Conservation (phyloP, 2,113 vertebrate species). For the Mobula birostris region DNA sequence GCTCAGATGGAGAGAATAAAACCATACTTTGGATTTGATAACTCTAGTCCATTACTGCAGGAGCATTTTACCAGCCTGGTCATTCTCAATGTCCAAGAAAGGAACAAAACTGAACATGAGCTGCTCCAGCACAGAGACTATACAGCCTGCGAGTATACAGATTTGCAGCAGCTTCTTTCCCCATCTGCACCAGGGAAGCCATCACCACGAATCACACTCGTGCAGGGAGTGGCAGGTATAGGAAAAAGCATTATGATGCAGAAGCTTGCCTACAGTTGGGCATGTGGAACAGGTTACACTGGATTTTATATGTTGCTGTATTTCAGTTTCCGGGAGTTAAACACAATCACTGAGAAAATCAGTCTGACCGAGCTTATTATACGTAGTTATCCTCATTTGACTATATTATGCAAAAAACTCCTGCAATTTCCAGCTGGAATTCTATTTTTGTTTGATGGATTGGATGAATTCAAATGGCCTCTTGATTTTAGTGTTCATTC, state of each 20-base stretch:
- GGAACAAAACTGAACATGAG: not conserved
- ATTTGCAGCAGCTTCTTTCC: not conserved
- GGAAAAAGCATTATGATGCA: slow-evolving; percentile 17
- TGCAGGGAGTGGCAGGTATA: slow-evolving; percentile 26
- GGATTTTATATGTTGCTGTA: not conserved
- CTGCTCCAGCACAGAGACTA: slow-evolving; percentile 15
- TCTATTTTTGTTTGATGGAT: slow-evolving; percentile 13
- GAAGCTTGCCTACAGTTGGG: not conserved
- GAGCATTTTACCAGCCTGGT: slow-evolving; percentile 10
- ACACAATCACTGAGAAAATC: not conserved
- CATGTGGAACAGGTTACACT: not conserved
- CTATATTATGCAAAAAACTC: not conserved
- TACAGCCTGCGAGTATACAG: not conserved
- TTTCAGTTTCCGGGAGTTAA: slow-evolving; percentile 17
- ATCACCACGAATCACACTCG: not conserved
- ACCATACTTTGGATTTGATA: slow-evolving; percentile 25
- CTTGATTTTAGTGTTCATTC: not conserved
- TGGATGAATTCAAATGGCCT: slow-evolving; percentile 18
- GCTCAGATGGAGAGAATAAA: slow-evolving; percentile 22
- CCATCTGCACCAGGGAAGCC: not conserved
- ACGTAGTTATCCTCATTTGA: not conserved
- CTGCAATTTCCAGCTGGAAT: not conserved
- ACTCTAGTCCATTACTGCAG: not conserved
- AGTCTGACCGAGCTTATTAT: not conserved
- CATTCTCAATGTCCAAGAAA: slow-evolving; percentile 13